Base-by-base conservation (phyloP, 2,888 invertebrate species). In the Sicus ferrugineus region DNA sequence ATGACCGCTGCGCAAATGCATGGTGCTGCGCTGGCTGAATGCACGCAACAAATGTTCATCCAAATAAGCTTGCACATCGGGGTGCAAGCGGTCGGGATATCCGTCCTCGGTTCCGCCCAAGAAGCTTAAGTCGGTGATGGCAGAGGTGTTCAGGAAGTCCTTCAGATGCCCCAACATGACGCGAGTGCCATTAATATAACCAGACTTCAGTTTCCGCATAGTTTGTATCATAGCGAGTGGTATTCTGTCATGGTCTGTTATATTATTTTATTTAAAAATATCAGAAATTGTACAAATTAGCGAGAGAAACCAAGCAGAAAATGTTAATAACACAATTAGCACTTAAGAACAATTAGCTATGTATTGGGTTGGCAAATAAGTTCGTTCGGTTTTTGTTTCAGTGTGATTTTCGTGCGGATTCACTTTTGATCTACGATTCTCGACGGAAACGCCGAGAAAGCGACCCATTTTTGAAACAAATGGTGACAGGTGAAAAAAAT, bases 141-240 rank as follows among this genome's bases (percentile, higher is more conserved):
- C 98, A 2, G 98, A 98, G 0, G 99, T 99, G 79, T 93, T 97
- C 70, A 98, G 87, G 84, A 99, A 99, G 76, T 98, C 98, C 74
- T 92, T 93, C 34, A 99, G 87, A 82, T 93, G 93, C n/a, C 98
- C 98, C 71, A 99, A 87, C 69, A 97, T 95, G 0, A 99, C 98
- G 77, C 98, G 89, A 0, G 98, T 98, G n/a, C 98, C 99, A 81
- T 97, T 97, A 67, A 98, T 96, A 83, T 99, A 99, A 11, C 99
- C 99, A 71, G 97, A 97, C 85, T 97, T 97, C 3, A 99, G 87
- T 86, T 99, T 99, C 82, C 97, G 96, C 90, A 99, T 95, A 1
- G 98, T 98, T 2, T 97, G 96, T 77, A 98, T 92, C 91, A 99
- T 95, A 0, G 97, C 95, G 83, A 95, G 88, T 0, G 97, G 97